Evolutionary conservation across 2,113 vertebrate species (phyloP).

Genomic region (Gymnorhina tibicen): DNA sequence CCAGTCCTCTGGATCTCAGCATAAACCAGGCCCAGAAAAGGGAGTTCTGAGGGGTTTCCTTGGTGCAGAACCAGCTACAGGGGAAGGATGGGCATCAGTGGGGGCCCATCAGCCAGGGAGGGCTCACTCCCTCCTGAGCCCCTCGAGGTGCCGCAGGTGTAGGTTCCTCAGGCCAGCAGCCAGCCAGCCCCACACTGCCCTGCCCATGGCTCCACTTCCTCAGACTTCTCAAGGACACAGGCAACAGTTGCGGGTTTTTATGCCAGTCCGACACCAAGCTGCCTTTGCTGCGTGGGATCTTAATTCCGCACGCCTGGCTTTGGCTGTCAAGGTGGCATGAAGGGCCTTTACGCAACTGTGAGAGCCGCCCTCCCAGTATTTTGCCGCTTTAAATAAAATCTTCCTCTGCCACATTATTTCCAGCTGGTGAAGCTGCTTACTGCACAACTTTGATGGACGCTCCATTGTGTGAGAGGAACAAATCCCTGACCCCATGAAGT

Average conservation of each 20-base stretch:
- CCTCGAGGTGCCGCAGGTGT: no score
- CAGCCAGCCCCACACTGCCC: no score
- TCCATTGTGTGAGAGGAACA: neutral
- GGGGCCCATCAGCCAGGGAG: rapidly evolving
- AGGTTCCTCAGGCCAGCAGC: rapidly evolving
- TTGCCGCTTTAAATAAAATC: neutral
- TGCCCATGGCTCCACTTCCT: neutral
- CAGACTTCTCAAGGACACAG: rapidly evolving
- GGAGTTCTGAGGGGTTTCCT: neutral
- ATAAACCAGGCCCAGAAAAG: rapidly evolving
- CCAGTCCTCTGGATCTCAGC: no score
- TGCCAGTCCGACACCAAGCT: rapidly evolving
- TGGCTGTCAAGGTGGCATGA: neutral
- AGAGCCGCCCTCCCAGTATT: neutral
- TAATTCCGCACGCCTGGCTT: rapidly evolving
- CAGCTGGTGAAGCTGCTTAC: neutral
- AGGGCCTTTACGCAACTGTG: neutral
- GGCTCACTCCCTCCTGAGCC: neutral
- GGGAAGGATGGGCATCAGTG: rapidly evolving
- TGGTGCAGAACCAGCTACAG: neutral
- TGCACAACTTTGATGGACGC: neutral
- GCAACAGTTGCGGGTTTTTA: rapidly evolving
- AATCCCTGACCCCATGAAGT: neutral
- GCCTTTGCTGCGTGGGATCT: rapidly evolving
- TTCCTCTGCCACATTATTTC: neutral